Conservation (phyloP, 2,888 invertebrate species). For the Eristalis arbustorum region DNA sequence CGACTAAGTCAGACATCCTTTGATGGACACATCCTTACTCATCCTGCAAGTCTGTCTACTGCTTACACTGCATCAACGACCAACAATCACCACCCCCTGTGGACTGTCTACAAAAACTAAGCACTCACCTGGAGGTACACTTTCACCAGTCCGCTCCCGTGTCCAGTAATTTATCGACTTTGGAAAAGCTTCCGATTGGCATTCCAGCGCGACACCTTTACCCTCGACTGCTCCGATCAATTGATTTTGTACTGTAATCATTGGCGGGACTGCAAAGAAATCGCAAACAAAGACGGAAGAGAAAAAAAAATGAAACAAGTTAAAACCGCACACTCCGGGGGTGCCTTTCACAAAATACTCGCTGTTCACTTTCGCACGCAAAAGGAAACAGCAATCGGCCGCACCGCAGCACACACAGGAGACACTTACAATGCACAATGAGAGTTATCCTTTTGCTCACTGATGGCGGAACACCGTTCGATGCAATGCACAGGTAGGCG, state of each 20-base stretch:
- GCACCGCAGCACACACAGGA: too few species aligned
- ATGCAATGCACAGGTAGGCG: constrained; percentile 90
- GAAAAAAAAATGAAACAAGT: constrained; percentile 3
- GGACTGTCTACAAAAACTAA: background rate
- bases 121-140: constrained; percentile 87
- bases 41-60: too few species aligned
- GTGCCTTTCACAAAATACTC: background rate
- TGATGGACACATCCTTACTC: too few species aligned
- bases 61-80: too few species aligned
- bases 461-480: constrained; percentile 92
- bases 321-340: constrained; percentile 5
- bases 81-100: too few species aligned
- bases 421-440: constrained; percentile 88
- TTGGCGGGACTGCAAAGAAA: constrained; percentile 87
- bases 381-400: background rate
- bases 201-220: constrained; percentile 88
- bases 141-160: constrained; percentile 85
- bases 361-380: background rate
- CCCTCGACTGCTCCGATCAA: constrained; percentile 89
- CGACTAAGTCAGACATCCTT: too few species aligned
- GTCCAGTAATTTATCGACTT: constrained; percentile 93
- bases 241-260: constrained; percentile 91
- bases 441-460: constrained; percentile 94
- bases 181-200: constrained; percentile 91
- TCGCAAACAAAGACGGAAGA: background rate